Evolutionary conservation across 2,113 vertebrate genomes (phyloP).

Genomic region (Neopipo cinnamomea): DNA sequence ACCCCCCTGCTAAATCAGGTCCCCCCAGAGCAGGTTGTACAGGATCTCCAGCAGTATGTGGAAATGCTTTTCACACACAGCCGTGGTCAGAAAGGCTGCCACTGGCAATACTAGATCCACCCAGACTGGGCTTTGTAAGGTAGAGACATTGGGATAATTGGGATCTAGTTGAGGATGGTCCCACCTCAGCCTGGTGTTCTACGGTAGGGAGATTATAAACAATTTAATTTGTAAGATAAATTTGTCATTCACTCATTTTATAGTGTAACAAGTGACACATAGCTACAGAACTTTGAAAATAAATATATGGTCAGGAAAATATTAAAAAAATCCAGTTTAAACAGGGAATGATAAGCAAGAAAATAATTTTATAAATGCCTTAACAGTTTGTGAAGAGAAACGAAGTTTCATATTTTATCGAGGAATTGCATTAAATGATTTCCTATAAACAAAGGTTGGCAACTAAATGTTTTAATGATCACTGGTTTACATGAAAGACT

Average conservation of each 20-base stretch:
- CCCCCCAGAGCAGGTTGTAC: background rate
- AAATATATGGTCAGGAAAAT: background rate
- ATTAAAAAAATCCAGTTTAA: background rate
- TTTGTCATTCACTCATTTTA: background rate
- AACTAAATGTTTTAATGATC: background rate
- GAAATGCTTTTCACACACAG: background rate
- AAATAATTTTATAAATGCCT: background rate
- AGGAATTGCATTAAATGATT: background rate
- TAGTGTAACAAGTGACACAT: background rate
- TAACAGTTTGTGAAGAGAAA: background rate
- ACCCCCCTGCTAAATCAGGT: background rate
- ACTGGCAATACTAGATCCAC: background rate
- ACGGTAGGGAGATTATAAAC: background rate
- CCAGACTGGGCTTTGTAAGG: background rate
- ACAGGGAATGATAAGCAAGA: background rate
- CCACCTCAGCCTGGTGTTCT: background rate
- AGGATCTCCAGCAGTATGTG: background rate
- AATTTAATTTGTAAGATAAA: background rate
- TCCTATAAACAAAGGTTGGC: background rate
- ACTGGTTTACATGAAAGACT: background rate
- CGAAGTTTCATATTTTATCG: background rate
- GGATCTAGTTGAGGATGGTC: background rate
- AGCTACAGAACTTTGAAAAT: background rate
- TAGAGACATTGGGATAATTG: background rate
- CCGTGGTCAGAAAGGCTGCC: background rate